Percentiles rank a stretch among this genome's conserved stretches.
These are phyloP conservation scores for Engraulis encrasicolus DNA, from an alignment of 2,113 vertebrate genomes.

Conservation along the genomic window DNA sequence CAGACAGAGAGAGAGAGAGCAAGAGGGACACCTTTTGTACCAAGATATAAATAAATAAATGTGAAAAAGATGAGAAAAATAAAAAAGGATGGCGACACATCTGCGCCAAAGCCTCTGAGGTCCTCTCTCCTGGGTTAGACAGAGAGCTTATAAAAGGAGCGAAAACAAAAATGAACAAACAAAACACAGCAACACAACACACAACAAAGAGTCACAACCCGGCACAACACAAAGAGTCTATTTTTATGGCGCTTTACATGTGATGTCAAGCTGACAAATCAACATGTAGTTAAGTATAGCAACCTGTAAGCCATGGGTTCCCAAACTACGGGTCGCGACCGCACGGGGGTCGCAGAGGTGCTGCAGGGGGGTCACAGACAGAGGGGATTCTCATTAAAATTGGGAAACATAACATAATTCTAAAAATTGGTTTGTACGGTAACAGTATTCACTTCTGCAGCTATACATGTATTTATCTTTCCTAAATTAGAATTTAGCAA, in stretches of 20 bases:
- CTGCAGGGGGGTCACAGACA: too few species aligned
- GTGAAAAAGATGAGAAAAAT: neutral
- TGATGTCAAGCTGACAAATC: neutral
- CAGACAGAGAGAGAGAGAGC: too few species aligned
- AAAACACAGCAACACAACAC: neutral
- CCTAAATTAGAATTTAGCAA: too few species aligned
- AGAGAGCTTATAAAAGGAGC: neutral
- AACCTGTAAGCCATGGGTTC: neutral
- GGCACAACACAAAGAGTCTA: neutral
- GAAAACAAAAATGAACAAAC: neutral
- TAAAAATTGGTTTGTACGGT: too few species aligned
- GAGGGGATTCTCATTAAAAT: too few species aligned
- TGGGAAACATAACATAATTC: too few species aligned
- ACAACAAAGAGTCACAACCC: too few species aligned
- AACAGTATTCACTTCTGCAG: too few species aligned
- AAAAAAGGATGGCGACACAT: neutral
- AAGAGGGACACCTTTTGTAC: neutral
- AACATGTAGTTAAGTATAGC: neutral
- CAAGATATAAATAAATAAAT: neutral
- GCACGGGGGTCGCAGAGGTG: too few species aligned
- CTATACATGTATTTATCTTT: too few species aligned
- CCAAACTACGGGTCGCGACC: too few species aligned
- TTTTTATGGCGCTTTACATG: too few species aligned
- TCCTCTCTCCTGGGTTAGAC: neutral
- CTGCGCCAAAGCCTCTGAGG: neutral